A percentile compares a stretch with the other conserved stretches of the same genome.
Evolutionary conservation across 2,888 invertebrate genomes (phyloP).

Genomic region (Allacma fusca): DNA sequence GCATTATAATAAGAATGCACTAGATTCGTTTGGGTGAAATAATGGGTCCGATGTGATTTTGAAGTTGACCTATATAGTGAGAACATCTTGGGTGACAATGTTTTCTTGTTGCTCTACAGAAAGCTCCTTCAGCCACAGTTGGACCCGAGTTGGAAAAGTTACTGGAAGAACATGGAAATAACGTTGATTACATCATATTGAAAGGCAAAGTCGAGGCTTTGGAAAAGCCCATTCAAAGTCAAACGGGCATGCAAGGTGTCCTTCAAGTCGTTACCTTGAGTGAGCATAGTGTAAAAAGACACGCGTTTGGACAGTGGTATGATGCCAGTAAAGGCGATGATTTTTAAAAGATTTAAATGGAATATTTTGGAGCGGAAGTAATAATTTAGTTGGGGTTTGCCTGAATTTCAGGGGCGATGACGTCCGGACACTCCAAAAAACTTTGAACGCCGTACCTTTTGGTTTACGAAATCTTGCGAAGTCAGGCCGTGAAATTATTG

Average conservation of each 20-base stretch:
- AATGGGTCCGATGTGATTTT: too few relatives aligned
- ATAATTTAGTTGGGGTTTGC: not conserved
- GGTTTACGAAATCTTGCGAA: slow-evolving; percentile 45
- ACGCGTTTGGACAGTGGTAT: slow-evolving; percentile 59
- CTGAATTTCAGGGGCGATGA: slow-evolving; percentile 53
- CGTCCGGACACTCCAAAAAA: slow-evolving; percentile 53
- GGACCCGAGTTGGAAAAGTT: slow-evolving; percentile 50
- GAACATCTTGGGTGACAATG: too few relatives aligned
- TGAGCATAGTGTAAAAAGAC: slow-evolving; percentile 57
- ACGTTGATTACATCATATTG: slow-evolving; percentile 51
- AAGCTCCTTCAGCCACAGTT: slow-evolving; percentile 55
- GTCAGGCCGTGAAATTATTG: slow-evolving; percentile 21
- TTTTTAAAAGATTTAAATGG: not conserved
- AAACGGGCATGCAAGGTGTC: slow-evolving; percentile 55
- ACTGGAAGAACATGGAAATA: slow-evolving; percentile 39
- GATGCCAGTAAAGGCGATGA: too few relatives aligned
- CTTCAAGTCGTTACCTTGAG: slow-evolving; percentile 58
- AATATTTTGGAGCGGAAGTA: not conserved
- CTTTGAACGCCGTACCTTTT: slow-evolving; percentile 59
- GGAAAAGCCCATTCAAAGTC: slow-evolving; percentile 53
- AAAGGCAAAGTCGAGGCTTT: slow-evolving; percentile 52
- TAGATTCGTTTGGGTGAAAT: not conserved
- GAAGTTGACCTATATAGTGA: not conserved
- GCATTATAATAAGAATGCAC: not conserved
- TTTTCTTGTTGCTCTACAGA: slow-evolving; percentile 39